These are phyloP conservation scores for Fragum sueziense DNA, from an alignment of 2,888 invertebrate genomes.

Conservation along the genomic window DNA sequence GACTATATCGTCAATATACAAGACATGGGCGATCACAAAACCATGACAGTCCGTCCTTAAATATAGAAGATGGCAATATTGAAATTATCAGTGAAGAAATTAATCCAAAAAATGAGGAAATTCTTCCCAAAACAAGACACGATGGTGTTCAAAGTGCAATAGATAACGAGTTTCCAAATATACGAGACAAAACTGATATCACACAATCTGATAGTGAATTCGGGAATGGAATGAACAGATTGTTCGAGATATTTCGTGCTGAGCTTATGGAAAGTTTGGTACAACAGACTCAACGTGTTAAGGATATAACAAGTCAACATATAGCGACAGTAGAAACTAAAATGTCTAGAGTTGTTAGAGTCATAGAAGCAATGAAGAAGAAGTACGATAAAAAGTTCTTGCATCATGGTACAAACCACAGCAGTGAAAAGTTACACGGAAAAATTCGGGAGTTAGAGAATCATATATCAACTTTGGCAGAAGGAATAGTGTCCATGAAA, in stretches of 20 bases:
- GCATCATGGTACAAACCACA: background rate
- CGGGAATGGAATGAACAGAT: slow-evolving; percentile 28
- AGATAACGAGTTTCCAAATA: slow-evolving; percentile 44
- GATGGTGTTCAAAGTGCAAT: slow-evolving; percentile 24
- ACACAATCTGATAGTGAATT: slow-evolving; percentile 30
- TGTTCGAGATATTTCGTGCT: slow-evolving; percentile 27
- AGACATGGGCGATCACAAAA: background rate
- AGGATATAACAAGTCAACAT: slow-evolving; percentile 18
- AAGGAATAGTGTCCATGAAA: slow-evolving; percentile 35
- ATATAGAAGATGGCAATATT: background rate
- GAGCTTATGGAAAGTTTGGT: slow-evolving; percentile 24
- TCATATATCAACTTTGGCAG: slow-evolving; percentile 26
- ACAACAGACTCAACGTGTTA: slow-evolving; percentile 31
- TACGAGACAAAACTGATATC: slow-evolving; percentile 17
- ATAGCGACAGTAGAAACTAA: slow-evolving; percentile 18
- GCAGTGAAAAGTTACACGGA: slow-evolving; percentile 2
- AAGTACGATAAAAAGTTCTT: slow-evolving; percentile 36
- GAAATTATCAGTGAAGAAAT: background rate
- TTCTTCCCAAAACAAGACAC: background rate
- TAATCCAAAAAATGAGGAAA: background rate
- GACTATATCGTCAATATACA: slow-evolving; percentile 6
- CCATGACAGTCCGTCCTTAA: background rate
- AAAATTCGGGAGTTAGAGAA: slow-evolving; percentile 40
- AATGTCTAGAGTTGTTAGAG: slow-evolving; percentile 28
- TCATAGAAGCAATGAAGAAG: slow-evolving; percentile 30